A percentile compares a stretch with the other conserved stretches of the same genome.
These are phyloP conservation scores for Girardia tigrina DNA, from an alignment of 2,888 invertebrate species.

Conservation along the genomic window DNA sequence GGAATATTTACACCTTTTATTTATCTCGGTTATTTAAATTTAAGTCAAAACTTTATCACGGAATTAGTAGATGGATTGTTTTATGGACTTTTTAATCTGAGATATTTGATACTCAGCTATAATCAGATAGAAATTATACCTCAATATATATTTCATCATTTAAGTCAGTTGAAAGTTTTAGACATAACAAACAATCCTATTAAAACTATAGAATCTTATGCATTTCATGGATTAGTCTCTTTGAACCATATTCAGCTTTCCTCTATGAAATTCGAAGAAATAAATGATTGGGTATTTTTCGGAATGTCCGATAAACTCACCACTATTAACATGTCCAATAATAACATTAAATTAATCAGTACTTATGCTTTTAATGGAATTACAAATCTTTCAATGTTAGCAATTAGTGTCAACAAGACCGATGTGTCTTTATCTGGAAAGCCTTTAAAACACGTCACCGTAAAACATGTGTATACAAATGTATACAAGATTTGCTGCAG, in stretches of 20 bases:
- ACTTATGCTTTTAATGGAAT: not conserved
- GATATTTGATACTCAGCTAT: not conserved
- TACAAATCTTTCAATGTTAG: not conserved
- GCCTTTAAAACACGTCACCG: conserved; percentile 33
- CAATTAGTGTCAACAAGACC: not conserved
- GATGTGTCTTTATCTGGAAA: conserved; percentile 26
- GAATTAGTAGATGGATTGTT: not conserved
- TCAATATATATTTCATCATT: not conserved
- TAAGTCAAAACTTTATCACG: not conserved
- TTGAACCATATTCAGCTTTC: not conserved
- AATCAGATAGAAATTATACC: not conserved
- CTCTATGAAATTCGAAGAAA: not conserved
- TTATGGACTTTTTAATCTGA: conserved; percentile 16
- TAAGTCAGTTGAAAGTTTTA: not conserved
- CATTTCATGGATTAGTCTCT: not conserved
- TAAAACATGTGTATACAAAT: conserved; percentile 43
- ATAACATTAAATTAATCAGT: conserved; percentile 5
- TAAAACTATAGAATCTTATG: conserved; percentile 25
- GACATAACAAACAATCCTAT: conserved; percentile 7
- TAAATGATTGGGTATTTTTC: not conserved
- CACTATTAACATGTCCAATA: not conserved
- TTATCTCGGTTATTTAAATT: conserved; percentile 24
- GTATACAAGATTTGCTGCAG: conserved; percentile 51
- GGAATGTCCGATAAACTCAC: not conserved
- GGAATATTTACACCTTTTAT: conserved; percentile 27